Evolutionary conservation across 2,113 vertebrate genomes (phyloP), one percentile per base, ranked within the genome.

Genomic region (Colaptes auratus): DNA sequence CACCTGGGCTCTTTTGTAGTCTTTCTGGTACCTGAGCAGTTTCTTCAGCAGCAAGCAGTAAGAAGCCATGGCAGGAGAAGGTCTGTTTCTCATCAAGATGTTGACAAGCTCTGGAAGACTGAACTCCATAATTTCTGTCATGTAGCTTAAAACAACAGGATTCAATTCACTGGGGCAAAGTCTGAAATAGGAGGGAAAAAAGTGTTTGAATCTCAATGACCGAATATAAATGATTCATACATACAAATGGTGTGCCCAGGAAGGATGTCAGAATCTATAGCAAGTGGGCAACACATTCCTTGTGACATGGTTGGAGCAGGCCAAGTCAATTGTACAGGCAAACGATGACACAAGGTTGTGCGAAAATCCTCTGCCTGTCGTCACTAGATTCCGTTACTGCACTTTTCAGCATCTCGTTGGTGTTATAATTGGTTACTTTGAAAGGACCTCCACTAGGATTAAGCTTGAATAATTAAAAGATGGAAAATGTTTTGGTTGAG

Each of bases 41-140:
- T 98, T 98, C 95, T 97, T 98, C 82, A 98, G 93, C 89, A 99
- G 94, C 81, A 98, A 97, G 88, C 97, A 98, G 50, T 99, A 98
- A 53, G 97, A 97, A 82, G 98, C 97, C 97, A 98, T 98, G 96
- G 98, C 96, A 97, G 98, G 93, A 21, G 98, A 98, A 12, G 98
- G 98, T 48, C 97, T 98, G 92, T 98, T 98, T 67, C 93, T 98
- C 88, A 97, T 97, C 93, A 99, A 94, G 7, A 97, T 95, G 81
- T 92, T 97, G 35, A 97, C 95, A 96, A 98, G 91, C 76, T 98
- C 98, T 70, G 97, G 96, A 89, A 97, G 97, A 23, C 89, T 95
- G 85, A 97, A 97, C 31, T 97, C 97, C 94, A 98, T 97, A 1
- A 89, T 96, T 75, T 98, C 97, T 16, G 96, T 98, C 97, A 98